These are phyloP conservation scores for Lithobius niger DNA, from an alignment of 1,140 invertebrate species.

Conservation along the genomic window DNA sequence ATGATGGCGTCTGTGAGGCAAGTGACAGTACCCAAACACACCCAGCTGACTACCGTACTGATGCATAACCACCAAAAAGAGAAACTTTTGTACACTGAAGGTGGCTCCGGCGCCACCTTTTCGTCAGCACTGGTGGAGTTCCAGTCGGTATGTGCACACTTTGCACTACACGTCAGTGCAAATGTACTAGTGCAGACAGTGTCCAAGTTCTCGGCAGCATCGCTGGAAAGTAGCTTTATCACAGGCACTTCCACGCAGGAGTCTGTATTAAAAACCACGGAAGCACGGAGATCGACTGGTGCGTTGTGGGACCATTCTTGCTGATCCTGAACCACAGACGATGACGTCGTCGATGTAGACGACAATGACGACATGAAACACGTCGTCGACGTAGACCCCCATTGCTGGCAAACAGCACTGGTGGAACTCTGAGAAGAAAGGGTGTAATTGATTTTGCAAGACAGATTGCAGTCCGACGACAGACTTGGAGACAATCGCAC, in stretches of 20 bases:
- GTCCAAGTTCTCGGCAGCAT: background rate
- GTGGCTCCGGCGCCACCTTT: background rate
- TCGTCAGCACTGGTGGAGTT: background rate
- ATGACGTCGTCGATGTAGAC: background rate
- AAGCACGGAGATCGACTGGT: background rate
- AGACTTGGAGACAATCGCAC: background rate
- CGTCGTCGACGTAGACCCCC: background rate
- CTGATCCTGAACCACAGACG: background rate
- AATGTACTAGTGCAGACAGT: background rate
- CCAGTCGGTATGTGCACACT: background rate
- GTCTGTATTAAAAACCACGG: background rate
- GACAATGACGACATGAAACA: background rate
- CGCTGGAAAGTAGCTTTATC: background rate
- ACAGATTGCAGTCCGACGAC: background rate
- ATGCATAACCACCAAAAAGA: conserved; percentile 11
- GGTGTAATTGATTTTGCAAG: background rate
- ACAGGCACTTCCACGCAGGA: background rate
- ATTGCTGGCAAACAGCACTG: background rate
- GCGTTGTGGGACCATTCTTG: no score
- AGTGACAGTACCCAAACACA: conserved; percentile 3
- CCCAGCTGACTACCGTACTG: conserved; percentile 4
- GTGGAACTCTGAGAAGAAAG: background rate
- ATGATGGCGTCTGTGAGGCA: conserved; percentile 10
- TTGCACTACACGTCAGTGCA: background rate
- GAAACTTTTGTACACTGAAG: background rate